Conservation (phyloP, 2,113 vertebrate genomes). For the Myanophis thanlyinensis region DNA sequence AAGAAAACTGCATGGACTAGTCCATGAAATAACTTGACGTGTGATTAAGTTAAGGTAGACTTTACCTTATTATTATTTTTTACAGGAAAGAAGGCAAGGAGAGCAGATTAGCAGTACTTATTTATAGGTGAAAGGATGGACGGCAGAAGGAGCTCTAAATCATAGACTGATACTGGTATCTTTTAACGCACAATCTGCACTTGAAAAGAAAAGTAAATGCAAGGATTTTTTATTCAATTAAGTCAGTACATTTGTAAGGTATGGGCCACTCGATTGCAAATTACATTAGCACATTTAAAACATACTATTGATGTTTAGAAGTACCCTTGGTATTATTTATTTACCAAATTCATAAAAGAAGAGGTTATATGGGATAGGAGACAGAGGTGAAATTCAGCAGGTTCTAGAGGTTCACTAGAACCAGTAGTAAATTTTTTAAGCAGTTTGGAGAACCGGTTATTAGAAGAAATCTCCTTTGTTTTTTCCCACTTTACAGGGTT, state of each 20-base stretch:
- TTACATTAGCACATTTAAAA: not conserved
- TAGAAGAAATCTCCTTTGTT: too few relatives aligned
- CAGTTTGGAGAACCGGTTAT: too few relatives aligned
- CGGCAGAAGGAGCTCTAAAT: not conserved
- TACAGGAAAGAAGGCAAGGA: not conserved
- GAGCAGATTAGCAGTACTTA: not conserved
- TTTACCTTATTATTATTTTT: too few relatives aligned
- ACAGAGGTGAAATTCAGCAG: too few relatives aligned
- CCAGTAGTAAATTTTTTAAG: too few relatives aligned
- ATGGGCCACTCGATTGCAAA: not conserved
- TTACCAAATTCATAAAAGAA: not conserved
- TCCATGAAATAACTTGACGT: not conserved
- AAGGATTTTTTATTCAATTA: not conserved
- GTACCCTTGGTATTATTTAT: not conserved
- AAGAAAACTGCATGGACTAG: not conserved
- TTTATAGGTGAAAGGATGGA: not conserved
- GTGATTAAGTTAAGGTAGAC: not conserved
- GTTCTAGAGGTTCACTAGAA: too few relatives aligned
- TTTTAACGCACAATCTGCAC: not conserved
- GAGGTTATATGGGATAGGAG: not conserved
- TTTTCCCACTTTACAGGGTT: too few relatives aligned
- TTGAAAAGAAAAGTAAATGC: not conserved
- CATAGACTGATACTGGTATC: not conserved
- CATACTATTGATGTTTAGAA: not conserved
- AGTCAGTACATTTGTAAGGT: not conserved